Conservation (phyloP, 2,113 vertebrate genomes). For the Onychostoma macrolepis region DNA sequence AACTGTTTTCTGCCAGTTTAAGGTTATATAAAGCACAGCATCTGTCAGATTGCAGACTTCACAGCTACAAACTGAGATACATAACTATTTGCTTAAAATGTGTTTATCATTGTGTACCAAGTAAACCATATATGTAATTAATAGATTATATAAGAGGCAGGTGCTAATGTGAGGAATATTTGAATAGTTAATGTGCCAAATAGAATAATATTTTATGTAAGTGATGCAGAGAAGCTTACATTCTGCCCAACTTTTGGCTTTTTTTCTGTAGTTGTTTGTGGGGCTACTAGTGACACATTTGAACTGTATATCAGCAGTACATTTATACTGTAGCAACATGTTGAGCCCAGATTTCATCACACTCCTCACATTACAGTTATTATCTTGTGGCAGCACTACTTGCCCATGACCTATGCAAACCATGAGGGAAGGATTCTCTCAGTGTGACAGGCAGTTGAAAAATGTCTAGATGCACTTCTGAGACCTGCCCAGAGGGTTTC, state of each 20-base stretch:
- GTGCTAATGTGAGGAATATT: not conserved
- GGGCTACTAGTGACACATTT: not conserved
- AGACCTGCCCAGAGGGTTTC: not conserved
- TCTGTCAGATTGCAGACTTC: not conserved
- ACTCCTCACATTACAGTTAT: constrained; percentile 45
- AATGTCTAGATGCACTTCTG: not conserved
- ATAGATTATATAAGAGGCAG: not conserved
- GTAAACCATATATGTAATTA: not conserved
- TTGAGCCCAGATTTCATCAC: constrained; percentile 43
- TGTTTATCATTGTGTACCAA: not conserved
- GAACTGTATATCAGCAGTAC: constrained; percentile 33
- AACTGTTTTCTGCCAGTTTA: not conserved
- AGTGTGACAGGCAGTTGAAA: not conserved
- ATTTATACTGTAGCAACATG: constrained; percentile 33
- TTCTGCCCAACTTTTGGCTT: not conserved
- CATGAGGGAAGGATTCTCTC: constrained; percentile 14
- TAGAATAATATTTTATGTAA: not conserved
- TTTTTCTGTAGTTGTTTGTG: not conserved
- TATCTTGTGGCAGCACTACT: constrained; percentile 22
- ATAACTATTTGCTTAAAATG: not conserved
- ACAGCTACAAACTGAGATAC: not conserved
- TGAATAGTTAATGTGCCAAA: not conserved
- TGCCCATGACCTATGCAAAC: constrained; percentile 33
- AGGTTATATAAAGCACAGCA: not conserved
- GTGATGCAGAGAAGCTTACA: not conserved